Conservation (phyloP, 2,113 vertebrate genomes). For the Pituophis catenifer region DNA sequence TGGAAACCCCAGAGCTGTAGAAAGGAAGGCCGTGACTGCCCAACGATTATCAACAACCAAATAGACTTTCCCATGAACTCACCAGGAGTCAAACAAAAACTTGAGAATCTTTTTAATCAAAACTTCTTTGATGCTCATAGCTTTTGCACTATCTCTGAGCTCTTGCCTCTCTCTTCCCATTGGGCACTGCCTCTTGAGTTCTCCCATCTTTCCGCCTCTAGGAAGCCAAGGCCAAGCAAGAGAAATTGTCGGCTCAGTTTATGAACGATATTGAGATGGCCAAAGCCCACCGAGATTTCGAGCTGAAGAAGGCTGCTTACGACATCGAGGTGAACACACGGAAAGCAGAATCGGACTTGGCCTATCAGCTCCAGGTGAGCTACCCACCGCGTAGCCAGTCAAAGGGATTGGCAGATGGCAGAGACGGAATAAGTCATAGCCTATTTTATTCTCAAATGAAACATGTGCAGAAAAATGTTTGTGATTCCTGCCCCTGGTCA, state of each 20-base stretch:
- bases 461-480: background rate
- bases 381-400: rapidly evolving
- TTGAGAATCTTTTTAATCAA: background rate
- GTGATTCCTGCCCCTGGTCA: too few relatives aligned
- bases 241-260: constrained; percentile 89
- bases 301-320: constrained; percentile 86
- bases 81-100: background rate
- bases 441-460: background rate
- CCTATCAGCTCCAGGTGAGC: constrained; percentile 90
- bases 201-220: constrained; percentile 38
- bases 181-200: background rate
- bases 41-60: background rate
- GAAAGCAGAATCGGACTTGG: constrained; percentile 89
- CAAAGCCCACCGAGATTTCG: constrained; percentile 88
- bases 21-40: background rate
- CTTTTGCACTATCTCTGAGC: background rate
- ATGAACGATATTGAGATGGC: constrained; percentile 91
- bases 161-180: background rate
- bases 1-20: background rate
- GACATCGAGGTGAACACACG: constrained; percentile 87
- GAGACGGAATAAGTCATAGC: background rate
- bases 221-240: constrained; percentile 89
- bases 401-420: background rate
- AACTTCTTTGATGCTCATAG: background rate
- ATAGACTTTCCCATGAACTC: background rate